Evolutionary conservation across 2,113 vertebrate genomes (phyloP).

Genomic region (Gavialis gangeticus): DNA sequence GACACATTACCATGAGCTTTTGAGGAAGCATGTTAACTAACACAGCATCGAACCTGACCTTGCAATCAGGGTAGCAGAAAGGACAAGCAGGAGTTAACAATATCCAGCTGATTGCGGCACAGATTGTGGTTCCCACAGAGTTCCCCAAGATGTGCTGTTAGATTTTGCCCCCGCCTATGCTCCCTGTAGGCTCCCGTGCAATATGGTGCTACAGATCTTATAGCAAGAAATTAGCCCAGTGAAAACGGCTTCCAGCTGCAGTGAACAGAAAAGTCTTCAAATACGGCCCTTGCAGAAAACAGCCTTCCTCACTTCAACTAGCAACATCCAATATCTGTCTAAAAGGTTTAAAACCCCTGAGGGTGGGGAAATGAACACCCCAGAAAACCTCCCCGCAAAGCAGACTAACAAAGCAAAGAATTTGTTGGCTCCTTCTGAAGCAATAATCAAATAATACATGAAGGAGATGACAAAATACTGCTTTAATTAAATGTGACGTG

Average conservation of each 20-base stretch:
- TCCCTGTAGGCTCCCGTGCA: background rate
- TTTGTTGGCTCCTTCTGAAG: constrained; percentile 37
- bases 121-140: background rate
- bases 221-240: background rate
- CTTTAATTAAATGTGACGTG: constrained; percentile 54
- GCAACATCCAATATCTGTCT: background rate
- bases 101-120: background rate
- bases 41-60: background rate
- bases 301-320: background rate
- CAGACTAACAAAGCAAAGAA: constrained; percentile 26
- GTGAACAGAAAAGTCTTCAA: background rate
- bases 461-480: constrained; percentile 38
- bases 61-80: background rate
- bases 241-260: background rate
- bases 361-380: background rate
- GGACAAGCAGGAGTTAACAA: background rate
- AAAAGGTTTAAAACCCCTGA: background rate
- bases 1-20: no score
- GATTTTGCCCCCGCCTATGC: background rate
- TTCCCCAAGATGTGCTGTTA: background rate
- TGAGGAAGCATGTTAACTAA: background rate
- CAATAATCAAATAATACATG: constrained; percentile 9
- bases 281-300: rapidly evolving
- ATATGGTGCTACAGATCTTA: no score
- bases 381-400: background rate